A percentile compares a stretch with the other conserved stretches of the same genome.
Evolutionary conservation across 30 jellyfish, hydroid and myxozoan genomes (phyloP).

Genomic region (Pelagia noctiluca): DNA sequence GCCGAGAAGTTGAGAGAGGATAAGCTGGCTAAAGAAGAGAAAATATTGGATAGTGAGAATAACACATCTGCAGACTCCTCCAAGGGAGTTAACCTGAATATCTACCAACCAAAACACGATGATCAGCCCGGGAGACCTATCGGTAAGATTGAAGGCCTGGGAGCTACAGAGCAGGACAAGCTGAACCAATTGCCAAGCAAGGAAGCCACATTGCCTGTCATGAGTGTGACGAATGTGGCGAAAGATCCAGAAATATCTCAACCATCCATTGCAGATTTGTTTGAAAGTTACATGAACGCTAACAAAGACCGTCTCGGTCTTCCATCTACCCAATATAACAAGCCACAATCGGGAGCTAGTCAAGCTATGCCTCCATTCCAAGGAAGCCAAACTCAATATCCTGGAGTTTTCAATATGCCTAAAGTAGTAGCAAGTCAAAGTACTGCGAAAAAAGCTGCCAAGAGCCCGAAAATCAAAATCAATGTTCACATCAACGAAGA

Average conservation of each 20-base stretch:
- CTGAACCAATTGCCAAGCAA: background rate
- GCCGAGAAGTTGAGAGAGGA: background rate
- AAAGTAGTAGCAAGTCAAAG: conserved; percentile 28
- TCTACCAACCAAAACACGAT: conserved; percentile 46
- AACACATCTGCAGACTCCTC: conserved; percentile 9
- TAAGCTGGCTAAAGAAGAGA: background rate
- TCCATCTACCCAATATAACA: too few species aligned
- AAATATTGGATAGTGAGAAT: background rate
- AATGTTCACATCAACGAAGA: conserved; percentile 60
- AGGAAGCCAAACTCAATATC: too few species aligned
- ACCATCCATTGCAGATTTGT: conserved; percentile 1
- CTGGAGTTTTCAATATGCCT: too few species aligned
- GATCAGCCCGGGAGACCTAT: background rate
- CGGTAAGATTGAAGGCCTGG: background rate
- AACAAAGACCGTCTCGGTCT: background rate
- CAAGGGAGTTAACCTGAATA: conserved; percentile 33
- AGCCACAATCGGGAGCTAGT: too few species aligned
- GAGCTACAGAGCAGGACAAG: background rate
- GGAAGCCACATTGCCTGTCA: background rate
- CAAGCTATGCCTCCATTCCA: too few species aligned
- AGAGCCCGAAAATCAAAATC: conserved; percentile 23
- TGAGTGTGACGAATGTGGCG: background rate
- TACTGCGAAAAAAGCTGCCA: conserved; percentile 5
- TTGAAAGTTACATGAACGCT: background rate
- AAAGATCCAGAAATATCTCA: background rate